These are phyloP conservation scores for Periplaneta americana DNA, from an alignment of 1,140 invertebrate genomes.

Conservation along the genomic window DNA sequence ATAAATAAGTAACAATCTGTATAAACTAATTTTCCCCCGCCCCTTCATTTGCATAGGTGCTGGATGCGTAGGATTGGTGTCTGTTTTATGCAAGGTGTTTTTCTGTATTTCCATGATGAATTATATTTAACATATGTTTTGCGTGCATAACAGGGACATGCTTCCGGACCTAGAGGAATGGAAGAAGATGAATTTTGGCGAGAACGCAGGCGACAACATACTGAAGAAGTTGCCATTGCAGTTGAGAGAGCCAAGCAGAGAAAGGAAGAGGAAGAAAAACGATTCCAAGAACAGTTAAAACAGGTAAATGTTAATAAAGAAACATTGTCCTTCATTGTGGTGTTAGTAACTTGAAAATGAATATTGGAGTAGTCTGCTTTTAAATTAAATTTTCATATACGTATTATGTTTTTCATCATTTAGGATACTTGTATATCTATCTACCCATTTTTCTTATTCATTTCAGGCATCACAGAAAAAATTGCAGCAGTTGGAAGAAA, in stretches of 20 bases:
- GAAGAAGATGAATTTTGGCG: conserved; percentile 71
- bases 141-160: not conserved
- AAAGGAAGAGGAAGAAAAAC: conserved; percentile 76
- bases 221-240: conserved; percentile 60
- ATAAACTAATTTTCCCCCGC: not conserved
- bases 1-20: too few species aligned
- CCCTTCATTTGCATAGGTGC: not conserved
- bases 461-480: conserved; percentile 55
- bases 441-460: too few species aligned
- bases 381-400: too few species aligned
- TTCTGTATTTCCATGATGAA: too few species aligned
- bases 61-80: not conserved
- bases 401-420: too few species aligned
- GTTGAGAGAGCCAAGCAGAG: conserved; percentile 69
- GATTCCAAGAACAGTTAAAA: conserved; percentile 36
- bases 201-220: conserved; percentile 58
- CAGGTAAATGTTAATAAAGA: not conserved
- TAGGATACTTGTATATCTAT: too few species aligned
- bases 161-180: conserved; percentile 5
- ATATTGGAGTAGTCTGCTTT: too few species aligned
- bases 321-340: too few species aligned
- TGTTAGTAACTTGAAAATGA: too few species aligned
- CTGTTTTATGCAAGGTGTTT: not conserved
- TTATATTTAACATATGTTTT: not conserved
- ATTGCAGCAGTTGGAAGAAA: conserved; percentile 54